Conservation (phyloP, 2,888 invertebrate species). For the Cerastis rubricosa region DNA sequence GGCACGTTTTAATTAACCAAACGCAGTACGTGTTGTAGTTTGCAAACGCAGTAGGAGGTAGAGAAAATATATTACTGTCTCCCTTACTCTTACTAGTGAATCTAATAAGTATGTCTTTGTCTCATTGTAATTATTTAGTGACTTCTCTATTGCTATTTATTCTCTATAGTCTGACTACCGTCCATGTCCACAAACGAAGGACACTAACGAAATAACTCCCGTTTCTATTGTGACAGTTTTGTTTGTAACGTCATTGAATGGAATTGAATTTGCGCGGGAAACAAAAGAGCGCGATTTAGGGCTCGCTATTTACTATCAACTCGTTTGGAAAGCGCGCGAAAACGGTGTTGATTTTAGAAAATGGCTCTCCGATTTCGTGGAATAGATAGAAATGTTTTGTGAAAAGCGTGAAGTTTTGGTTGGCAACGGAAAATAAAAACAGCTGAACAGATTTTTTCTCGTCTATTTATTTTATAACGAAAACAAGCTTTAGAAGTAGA, state of each 20-base stretch:
- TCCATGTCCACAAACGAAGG: slow-evolving; percentile 24
- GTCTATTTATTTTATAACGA: not conserved
- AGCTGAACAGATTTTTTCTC: not conserved
- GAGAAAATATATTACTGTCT: not conserved
- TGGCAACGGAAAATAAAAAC: not conserved
- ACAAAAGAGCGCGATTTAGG: slow-evolving; percentile 63
- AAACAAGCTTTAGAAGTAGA: not conserved
- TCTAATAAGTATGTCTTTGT: not conserved
- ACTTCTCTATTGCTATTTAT: not conserved
- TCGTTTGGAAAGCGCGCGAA: slow-evolving; percentile 45
- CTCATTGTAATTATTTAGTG: not conserved
- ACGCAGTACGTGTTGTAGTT: not conserved
- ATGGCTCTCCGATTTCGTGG: slow-evolving; percentile 6
- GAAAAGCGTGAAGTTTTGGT: not conserved
- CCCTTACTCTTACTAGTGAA: not conserved
- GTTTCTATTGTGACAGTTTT: slow-evolving; percentile 49
- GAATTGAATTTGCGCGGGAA: slow-evolving; percentile 65
- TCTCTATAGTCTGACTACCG: not conserved
- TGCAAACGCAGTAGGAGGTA: not conserved
- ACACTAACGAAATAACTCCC: slow-evolving; percentile 42
- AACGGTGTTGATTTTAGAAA: slow-evolving; percentile 33
- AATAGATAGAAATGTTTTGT: slow-evolving; percentile 6
- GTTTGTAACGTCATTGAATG: slow-evolving; percentile 58
- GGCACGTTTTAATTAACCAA: not conserved
- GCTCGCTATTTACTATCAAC: slow-evolving; percentile 58